Conservation (phyloP, 2,888 invertebrate genomes). For the Netelia virgata region DNA sequence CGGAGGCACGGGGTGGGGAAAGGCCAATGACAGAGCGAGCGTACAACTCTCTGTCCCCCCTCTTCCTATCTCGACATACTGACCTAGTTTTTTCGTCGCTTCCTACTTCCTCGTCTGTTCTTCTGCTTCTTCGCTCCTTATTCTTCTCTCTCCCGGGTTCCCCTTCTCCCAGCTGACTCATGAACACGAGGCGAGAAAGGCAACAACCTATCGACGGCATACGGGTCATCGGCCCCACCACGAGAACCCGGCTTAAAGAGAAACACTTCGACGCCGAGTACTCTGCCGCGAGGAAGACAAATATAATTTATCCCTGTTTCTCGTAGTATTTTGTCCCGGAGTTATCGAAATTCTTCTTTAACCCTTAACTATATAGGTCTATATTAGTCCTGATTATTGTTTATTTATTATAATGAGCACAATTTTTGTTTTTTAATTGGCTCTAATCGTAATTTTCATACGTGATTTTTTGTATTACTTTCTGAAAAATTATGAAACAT, state of each 20-base stretch:
- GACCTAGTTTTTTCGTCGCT: constrained; percentile 76
- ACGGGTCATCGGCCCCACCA: constrained; percentile 79
- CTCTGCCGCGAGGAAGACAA: constrained; percentile 9
- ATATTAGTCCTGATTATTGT: constrained; percentile 7
- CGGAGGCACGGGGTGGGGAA: constrained; percentile 48
- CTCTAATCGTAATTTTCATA: too few relatives aligned
- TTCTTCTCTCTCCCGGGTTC: constrained; percentile 56
- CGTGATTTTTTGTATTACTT: too few relatives aligned
- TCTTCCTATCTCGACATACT: constrained; percentile 66
- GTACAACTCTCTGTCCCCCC: constrained; percentile 71
- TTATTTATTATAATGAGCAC: neutral
- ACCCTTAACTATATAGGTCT: neutral
- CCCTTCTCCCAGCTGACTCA: constrained; percentile 25
- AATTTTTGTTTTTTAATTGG: too few relatives aligned
- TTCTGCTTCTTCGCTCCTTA: constrained; percentile 45
- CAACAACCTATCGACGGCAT: constrained; percentile 69
- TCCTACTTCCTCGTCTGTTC: constrained; percentile 74
- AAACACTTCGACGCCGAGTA: constrained; percentile 13
- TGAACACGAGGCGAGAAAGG: constrained; percentile 8
- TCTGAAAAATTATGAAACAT: too few relatives aligned
- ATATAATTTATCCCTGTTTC: constrained; percentile 15
- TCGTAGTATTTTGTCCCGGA: constrained; percentile 2
- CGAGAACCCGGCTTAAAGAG: neutral
- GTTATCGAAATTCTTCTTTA: neutral
- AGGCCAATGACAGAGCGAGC: constrained; percentile 72